These are phyloP conservation scores for Bombus balteatus DNA, from an alignment of 1,140 invertebrate genomes.

Conservation along the genomic window DNA sequence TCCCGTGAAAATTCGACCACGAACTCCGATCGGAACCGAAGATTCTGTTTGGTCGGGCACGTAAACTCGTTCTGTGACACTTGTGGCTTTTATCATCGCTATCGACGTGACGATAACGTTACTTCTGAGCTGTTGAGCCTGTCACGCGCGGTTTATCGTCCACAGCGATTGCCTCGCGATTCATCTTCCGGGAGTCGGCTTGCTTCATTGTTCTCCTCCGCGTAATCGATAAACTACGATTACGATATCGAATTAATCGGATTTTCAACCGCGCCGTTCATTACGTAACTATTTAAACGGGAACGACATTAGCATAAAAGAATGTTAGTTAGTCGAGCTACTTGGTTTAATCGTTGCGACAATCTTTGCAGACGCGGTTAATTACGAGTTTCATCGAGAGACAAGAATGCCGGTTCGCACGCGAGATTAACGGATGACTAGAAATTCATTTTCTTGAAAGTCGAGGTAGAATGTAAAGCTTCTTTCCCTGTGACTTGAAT, in stretches of 20 bases:
- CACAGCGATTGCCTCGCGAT: neutral
- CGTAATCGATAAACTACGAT: neutral
- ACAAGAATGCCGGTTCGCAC: no score
- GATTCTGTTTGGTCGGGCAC: neutral
- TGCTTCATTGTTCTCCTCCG: neutral
- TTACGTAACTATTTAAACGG: neutral
- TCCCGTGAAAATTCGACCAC: neutral
- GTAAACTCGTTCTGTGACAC: slow-evolving; percentile 10
- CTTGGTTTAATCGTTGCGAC: no score
- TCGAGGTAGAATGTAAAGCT: no score
- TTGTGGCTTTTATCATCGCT: slow-evolving; percentile 38
- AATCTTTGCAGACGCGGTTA: no score
- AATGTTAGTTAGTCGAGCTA: neutral
- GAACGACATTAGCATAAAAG: neutral
- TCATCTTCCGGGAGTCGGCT: neutral
- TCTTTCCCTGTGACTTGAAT: no score
- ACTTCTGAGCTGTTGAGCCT: slow-evolving; percentile 27
- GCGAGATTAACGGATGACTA: no score
- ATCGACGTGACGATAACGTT: slow-evolving; percentile 35
- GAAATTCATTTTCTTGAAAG: no score
- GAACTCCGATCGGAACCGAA: slow-evolving; percentile 1
- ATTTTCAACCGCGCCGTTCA: neutral
- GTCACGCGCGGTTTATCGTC: slow-evolving; percentile 4
- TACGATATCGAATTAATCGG: neutral
- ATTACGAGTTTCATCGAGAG: no score